Evolutionary conservation across 37 sponge, comb jelly and placozoan genomes (phyloP), one percentile per base, ranked within the genome.

Genomic region (Agelas oroides): DNA sequence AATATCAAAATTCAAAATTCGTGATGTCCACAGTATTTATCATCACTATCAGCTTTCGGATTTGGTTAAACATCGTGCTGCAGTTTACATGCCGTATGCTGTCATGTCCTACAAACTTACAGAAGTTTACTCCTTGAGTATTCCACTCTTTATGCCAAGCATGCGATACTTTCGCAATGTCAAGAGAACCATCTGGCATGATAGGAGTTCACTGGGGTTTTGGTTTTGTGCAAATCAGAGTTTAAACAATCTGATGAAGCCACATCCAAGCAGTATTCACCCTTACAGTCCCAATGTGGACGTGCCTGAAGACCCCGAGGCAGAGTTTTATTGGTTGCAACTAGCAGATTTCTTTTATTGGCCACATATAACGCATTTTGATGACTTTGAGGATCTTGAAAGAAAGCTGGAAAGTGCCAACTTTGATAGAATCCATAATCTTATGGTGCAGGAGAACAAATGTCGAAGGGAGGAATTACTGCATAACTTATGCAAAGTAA

Each of bases 321-420:
- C 78, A 20, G 86, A 86, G 60, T 77, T 31, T 27, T 86, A 86
- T 71, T 86, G 86, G 86, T 15, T 86, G 71, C 86, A 86, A 78
- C 59, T 86, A 56, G 35, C 79, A 0, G 79, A 86, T 63, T 77
- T 86, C 53, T 86, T 57, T 31, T 59, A 86, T 53, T 76, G 78
- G 71, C 86, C 86, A 0, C 86, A 86, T 30, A 55, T 86, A 25
- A 60, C 53, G 8, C 57, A 86, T 54, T 86, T 86, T 86, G 86
- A 86, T 60, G 79, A 78, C 32, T 60, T 55, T 54, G 18, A 33
- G 19, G 78, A 86, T 38, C 71, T 86, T 27, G 86, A 78, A 28
- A 32, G 28, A 41, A 78, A 56, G 53, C 52, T 86, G 28, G 79
- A 58, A 27, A 21, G 55, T 17, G 60, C 70, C n/a, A 59, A 86